These are phyloP conservation scores for Hippocampus barbouri DNA, from an alignment of 2,113 vertebrate species.

Conservation along the genomic window DNA sequence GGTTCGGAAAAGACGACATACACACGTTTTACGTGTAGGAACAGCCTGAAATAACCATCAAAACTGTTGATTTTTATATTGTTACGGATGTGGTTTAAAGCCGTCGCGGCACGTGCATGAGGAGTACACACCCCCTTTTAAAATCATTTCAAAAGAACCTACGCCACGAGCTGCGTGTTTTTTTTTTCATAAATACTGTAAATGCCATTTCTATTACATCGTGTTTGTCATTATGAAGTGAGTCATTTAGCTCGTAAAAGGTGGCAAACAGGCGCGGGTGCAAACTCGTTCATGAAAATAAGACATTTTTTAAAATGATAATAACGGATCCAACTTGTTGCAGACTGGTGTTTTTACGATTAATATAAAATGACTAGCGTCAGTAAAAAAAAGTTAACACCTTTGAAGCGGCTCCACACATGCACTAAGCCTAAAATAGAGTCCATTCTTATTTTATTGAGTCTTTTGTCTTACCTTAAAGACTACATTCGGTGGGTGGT, in stretches of 20 bases:
- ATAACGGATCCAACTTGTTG: not conserved
- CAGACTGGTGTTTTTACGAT: not conserved
- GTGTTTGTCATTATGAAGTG: not conserved
- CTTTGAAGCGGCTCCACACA: not conserved
- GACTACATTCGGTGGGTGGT: slow-evolving; percentile 3
- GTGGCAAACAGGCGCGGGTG: not conserved
- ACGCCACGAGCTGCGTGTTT: not conserved
- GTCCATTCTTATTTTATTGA: not conserved
- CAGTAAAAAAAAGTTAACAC: not conserved
- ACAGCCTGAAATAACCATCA: not conserved
- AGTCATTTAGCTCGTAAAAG: not conserved
- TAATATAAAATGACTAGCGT: not conserved
- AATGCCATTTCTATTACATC: not conserved
- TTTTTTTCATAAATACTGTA: not conserved
- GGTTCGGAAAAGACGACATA: not conserved
- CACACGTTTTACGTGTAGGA: slow-evolving; percentile 4
- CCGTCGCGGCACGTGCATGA: not conserved
- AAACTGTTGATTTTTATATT: not conserved
- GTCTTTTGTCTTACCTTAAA: not conserved
- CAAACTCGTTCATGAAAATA: not conserved
- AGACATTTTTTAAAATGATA: not conserved
- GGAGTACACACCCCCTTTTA: not conserved
- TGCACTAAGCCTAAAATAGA: not conserved
- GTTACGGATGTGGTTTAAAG: not conserved
- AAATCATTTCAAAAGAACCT: not conserved